Evolutionary conservation across 2,888 invertebrate species (phyloP), one percentile per base, ranked within the genome.

Genomic region (Invenusta paracnida): DNA sequence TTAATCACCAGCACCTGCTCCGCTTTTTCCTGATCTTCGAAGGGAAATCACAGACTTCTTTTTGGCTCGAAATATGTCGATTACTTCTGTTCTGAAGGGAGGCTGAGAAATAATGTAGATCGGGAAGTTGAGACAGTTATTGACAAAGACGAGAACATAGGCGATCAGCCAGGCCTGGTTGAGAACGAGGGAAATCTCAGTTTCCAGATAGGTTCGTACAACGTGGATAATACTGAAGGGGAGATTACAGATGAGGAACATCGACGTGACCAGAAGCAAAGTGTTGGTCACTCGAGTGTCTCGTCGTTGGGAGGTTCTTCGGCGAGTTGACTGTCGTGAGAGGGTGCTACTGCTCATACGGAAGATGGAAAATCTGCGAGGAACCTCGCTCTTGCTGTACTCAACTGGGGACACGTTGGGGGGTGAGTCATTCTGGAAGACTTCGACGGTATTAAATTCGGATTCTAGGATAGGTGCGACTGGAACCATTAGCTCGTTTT

Each of bases 71-170:
- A 5, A 83, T 17, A 83, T 30, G 2, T 5, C 1, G 17, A 48
- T 83, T 48, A 85, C 29, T 23, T 85, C 85, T 29, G 23, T 29
- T 83, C 85, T 11, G 67, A 85, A 85, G 23, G 27, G 25, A 1
- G 85, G 79, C 48, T 85, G 85, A n/a, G 85, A 67, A 83, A 85
- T 29, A 2, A 67, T 67, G 30, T 85, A 85, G 13, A 85, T 81
- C 25, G 85, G 85, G 48, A 85, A 67, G 48, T 85, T 85, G 2
- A 85, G 23, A 67, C 85, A 85, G 67, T 85, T 85, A 23, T 85
- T 85, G n/a, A 85, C 79, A 67, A 67, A 85, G 2, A 85, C 85
- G 29, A 85, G 67, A 2, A 83, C 25, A 83, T 85, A 85, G 79
- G 73, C 29, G 23, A 81, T 81, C 25, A 85, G 25, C 85, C 85